Percentiles rank a stretch among this genome's conserved stretches.
Evolutionary conservation across 2,797 vertebrate species (phyloP).

Genomic region (Melopsittacus undulatus): DNA sequence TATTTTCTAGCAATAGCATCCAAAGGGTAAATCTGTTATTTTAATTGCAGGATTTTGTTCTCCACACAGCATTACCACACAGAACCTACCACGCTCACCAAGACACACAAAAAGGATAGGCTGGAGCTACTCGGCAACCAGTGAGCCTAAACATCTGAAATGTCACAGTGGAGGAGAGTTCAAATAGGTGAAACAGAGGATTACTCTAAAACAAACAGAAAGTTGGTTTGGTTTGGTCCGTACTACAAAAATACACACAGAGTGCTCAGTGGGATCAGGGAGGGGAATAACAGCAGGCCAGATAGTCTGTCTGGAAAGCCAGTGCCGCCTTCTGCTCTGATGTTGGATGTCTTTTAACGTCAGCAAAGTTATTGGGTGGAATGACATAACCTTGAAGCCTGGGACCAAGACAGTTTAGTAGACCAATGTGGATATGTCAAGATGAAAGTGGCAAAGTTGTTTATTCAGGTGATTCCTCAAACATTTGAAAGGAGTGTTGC

Average conservation of each 20-base stretch:
- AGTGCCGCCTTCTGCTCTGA: not conserved
- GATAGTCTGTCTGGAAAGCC: not conserved
- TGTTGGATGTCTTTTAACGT: not conserved
- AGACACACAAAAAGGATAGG: not conserved
- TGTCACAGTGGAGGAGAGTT: not conserved
- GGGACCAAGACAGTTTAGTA: not conserved
- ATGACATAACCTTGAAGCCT: not conserved
- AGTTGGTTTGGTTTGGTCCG: not conserved
- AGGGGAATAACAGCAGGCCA: not conserved
- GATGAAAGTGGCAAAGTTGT: constrained; percentile 16
- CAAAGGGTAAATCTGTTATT: not conserved
- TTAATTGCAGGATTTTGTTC: not conserved
- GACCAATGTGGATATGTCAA: not conserved
- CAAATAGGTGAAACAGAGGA: not conserved
- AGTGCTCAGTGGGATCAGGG: not conserved
- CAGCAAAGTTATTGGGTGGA: not conserved
- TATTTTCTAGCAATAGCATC: not conserved
- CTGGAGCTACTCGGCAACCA: not conserved
- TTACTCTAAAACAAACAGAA: not conserved
- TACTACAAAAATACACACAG: not conserved
- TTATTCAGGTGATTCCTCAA: constrained; percentile 26
- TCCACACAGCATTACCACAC: not conserved
- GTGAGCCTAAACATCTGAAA: not conserved
- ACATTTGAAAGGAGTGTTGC: not conserved
- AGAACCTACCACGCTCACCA: not conserved